A percentile compares a stretch with the other conserved stretches of the same genome.
Conservation (phyloP, 2,797 vertebrate genomes). For the Dryobates pubescens region DNA sequence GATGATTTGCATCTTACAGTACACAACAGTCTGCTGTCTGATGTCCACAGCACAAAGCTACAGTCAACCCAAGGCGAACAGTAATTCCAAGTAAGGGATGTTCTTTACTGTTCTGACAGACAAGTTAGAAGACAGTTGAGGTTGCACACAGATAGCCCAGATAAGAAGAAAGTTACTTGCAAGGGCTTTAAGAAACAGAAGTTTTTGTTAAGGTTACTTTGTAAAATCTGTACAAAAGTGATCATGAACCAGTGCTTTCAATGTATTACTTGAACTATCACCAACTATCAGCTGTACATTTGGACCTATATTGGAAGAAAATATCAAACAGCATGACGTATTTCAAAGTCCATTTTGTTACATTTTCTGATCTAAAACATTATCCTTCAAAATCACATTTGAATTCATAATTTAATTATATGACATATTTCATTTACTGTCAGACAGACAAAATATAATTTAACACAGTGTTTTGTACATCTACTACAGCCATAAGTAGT, state of each 20-base stretch:
- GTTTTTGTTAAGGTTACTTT: neutral
- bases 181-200: neutral
- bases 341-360: neutral
- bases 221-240: neutral
- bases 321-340: neutral
- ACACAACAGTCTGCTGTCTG: neutral
- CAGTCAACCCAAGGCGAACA: neutral
- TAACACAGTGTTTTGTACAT: neutral
- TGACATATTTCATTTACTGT: neutral
- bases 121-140: neutral
- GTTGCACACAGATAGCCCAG: neutral
- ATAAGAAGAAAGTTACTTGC: neutral
- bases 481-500: neutral
- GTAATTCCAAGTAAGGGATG: neutral
- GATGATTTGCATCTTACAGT: neutral
- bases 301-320: neutral
- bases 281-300: neutral
- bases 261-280: neutral
- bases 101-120: neutral
- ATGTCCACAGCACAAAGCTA: neutral
- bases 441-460: neutral
- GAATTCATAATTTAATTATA: neutral
- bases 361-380: neutral
- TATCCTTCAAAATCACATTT: neutral
- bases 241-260: neutral